phyloP scores from a whole-genome alignment of 2,888 invertebrate species.

The Nomada fabriciana region DNA sequence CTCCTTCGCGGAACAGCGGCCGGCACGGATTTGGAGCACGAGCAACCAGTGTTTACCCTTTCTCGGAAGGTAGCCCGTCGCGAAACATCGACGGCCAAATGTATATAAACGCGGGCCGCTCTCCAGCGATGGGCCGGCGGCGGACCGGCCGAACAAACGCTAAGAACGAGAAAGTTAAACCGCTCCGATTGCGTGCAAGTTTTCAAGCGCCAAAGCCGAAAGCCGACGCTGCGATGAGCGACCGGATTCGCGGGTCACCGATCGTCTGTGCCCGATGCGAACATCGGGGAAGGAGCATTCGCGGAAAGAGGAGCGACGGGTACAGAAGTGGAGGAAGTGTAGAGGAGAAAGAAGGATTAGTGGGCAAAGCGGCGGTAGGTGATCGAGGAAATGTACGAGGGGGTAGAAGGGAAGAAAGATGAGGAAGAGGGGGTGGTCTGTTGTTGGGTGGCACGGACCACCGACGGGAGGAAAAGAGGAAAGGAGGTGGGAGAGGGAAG shows the following conservation, averaged over 20 bases:
- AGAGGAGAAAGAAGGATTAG: slow-evolving; percentile 21
- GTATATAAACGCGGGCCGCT: not conserved
- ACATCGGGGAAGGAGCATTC: not conserved
- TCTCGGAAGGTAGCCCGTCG: no score
- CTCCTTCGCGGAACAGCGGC: not conserved
- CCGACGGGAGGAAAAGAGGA: not conserved
- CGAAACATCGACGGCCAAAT: not conserved
- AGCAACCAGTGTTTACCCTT: slow-evolving; percentile 23
- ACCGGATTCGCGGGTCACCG: slow-evolving; percentile 24
- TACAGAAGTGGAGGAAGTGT: not conserved
- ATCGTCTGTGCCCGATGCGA: not conserved
- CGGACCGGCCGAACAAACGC: not conserved
- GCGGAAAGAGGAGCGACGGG: not conserved
- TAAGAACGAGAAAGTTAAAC: not conserved
- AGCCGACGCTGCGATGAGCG: not conserved
- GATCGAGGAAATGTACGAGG: not conserved
- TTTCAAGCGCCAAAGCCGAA: not conserved
- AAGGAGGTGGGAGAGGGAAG: not conserved
- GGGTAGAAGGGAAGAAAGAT: not conserved
- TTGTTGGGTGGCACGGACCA: not conserved
- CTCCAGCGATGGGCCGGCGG: not conserved
- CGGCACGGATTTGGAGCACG: not conserved
- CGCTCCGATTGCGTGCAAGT: not conserved
- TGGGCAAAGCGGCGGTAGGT: not conserved
- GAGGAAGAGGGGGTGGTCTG: not conserved